These are phyloP conservation scores for Papilio elwesi DNA, from an alignment of 2,888 invertebrate genomes.

Conservation along the genomic window DNA sequence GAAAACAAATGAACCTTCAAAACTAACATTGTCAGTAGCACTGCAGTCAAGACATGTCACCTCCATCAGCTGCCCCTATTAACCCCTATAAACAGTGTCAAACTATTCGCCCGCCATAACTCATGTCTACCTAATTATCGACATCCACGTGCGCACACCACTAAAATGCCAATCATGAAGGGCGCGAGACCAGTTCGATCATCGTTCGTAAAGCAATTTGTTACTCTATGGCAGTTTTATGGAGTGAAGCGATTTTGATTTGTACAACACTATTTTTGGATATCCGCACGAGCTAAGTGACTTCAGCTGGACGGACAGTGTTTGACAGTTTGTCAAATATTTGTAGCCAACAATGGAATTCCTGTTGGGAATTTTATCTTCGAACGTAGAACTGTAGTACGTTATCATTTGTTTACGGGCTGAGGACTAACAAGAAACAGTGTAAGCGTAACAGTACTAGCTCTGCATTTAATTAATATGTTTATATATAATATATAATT, in stretches of 20 bases:
- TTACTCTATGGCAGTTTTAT: conserved; percentile 62
- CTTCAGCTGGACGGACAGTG: conserved; percentile 57
- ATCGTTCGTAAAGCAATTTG: conserved; percentile 58
- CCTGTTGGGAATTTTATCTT: conserved; percentile 3
- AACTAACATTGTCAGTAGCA: conserved; percentile 16
- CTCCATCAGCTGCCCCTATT: conserved; percentile 69
- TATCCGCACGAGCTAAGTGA: conserved; percentile 53
- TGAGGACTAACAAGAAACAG: not conserved
- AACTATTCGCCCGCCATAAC: conserved; percentile 63
- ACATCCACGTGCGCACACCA: conserved; percentile 45
- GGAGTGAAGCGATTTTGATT: conserved; percentile 63
- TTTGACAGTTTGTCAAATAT: conserved; percentile 40
- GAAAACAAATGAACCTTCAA: conserved; percentile 42
- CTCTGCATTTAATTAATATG: no score
- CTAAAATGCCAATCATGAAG: conserved; percentile 41
- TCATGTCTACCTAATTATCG: conserved; percentile 74
- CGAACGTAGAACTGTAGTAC: not conserved
- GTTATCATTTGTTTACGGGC: not conserved
- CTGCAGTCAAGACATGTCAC: conserved; percentile 34
- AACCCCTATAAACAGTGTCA: conserved; percentile 68
- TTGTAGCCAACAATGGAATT: conserved; percentile 14
- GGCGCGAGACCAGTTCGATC: conserved; percentile 46
- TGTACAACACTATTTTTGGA: conserved; percentile 66
- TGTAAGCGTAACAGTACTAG: no score
- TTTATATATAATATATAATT: no score